phyloP scores from a whole-genome alignment of 2,888 invertebrate species.

The Ypsolopha sequella region DNA sequence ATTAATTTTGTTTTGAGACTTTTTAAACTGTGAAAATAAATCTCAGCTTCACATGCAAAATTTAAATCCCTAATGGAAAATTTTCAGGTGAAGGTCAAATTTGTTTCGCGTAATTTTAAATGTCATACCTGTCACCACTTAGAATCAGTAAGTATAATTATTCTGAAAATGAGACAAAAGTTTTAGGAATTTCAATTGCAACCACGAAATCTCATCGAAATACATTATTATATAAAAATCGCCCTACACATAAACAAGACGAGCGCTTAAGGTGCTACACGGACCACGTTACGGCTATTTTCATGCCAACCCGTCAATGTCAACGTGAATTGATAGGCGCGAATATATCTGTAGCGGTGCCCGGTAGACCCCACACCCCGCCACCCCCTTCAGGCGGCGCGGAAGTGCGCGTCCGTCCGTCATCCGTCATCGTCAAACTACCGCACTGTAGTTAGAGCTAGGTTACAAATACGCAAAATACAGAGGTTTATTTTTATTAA shows the following conservation, averaged over 20 bases:
- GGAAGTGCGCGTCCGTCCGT: slow-evolving; percentile 26
- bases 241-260: neutral
- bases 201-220: neutral
- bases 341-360: slow-evolving; percentile 43
- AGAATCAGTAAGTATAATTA: slow-evolving; percentile 9
- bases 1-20: too few relatives aligned
- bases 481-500: too few relatives aligned
- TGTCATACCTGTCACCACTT: slow-evolving; percentile 10
- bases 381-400: neutral
- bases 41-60: too few relatives aligned
- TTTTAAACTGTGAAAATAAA: too few relatives aligned
- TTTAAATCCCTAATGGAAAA: too few relatives aligned
- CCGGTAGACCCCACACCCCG: slow-evolving; percentile 19
- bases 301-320: slow-evolving; percentile 46
- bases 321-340: slow-evolving; percentile 42
- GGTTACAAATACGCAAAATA: too few relatives aligned
- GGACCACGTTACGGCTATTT: slow-evolving; percentile 5
- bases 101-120: too few relatives aligned
- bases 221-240: neutral
- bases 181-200: too few relatives aligned
- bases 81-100: too few relatives aligned
- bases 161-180: too few relatives aligned
- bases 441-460: neutral
- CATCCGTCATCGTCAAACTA: slow-evolving; percentile 45
- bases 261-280: neutral